Conservation (phyloP, 2,113 vertebrate genomes). For the Ciconia boyciana region DNA sequence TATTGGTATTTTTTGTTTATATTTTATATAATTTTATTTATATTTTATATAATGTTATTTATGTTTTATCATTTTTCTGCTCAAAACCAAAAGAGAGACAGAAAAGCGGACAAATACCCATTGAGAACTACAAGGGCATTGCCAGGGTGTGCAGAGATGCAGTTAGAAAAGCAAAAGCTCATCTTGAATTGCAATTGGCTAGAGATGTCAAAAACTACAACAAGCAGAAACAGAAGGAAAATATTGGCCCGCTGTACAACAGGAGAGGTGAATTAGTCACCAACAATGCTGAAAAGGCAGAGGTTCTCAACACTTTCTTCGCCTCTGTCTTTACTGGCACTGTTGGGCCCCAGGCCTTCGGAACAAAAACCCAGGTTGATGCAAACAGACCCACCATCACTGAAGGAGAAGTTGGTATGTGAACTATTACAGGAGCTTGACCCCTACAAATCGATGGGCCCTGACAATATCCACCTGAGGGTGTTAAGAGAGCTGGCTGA, state of each 20-base stretch:
- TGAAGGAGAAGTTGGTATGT: not conserved
- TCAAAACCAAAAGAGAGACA: not conserved
- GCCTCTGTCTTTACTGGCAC: not conserved
- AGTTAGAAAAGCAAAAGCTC: not conserved
- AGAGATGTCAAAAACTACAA: not conserved
- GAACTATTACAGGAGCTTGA: too few species aligned
- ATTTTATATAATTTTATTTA: not conserved
- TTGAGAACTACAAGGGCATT: not conserved
- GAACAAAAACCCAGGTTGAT: not conserved
- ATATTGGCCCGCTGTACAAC: not conserved
- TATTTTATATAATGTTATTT: not conserved
- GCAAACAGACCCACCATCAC: not conserved
- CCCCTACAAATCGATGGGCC: too few species aligned
- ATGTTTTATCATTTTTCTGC: not conserved
- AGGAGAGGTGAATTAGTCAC: not conserved
- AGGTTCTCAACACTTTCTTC: not conserved
- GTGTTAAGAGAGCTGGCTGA: not conserved
- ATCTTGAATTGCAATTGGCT: not conserved
- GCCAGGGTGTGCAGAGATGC: not conserved
- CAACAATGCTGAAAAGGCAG: not conserved
- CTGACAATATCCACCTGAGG: not conserved
- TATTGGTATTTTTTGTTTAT: not conserved
- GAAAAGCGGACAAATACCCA: not conserved
- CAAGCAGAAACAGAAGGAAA: not conserved
- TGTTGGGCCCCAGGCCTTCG: not conserved